These are phyloP conservation scores for Drepana falcataria DNA, from an alignment of 2,888 invertebrate genomes.

Conservation along the genomic window DNA sequence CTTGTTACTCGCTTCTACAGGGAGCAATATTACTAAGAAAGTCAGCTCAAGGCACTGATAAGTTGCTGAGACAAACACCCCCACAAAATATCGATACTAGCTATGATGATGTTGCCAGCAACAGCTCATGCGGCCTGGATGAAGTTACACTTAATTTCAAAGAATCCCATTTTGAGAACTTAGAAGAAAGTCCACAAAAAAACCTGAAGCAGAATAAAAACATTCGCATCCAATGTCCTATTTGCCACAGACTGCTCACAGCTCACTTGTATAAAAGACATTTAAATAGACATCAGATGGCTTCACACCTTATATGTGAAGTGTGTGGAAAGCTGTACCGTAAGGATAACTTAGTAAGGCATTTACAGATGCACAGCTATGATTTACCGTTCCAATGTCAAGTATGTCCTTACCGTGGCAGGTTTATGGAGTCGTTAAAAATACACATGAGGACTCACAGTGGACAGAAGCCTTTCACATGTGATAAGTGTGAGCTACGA, in stretches of 20 bases:
- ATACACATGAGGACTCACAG: constrained; percentile 52
- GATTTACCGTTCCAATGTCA: constrained; percentile 49
- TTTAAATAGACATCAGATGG: constrained; percentile 29
- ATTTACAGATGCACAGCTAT: constrained; percentile 42
- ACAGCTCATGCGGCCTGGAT: constrained; percentile 7
- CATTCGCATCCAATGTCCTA: constrained; percentile 23
- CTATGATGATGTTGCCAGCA: constrained; percentile 1
- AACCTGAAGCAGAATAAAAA: constrained; percentile 24
- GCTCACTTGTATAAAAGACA: constrained; percentile 37
- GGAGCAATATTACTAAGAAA: constrained; percentile 43
- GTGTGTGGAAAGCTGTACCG: constrained; percentile 51
- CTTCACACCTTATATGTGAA: constrained; percentile 46
- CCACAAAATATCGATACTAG: constrained; percentile 5
- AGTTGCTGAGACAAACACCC: constrained; percentile 20
- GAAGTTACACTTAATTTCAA: constrained; percentile 23
- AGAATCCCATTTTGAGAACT: constrained; percentile 11
- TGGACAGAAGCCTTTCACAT: constrained; percentile 49
- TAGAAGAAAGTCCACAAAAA: constrained; percentile 20
- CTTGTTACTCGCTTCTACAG: constrained; percentile 36
- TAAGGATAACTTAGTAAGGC: constrained; percentile 48
- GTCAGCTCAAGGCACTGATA: constrained; percentile 39
- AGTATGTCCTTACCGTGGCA: constrained; percentile 47
- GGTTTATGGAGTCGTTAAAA: constrained; percentile 46
- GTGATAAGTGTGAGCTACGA: constrained; percentile 42
- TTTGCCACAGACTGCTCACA: constrained; percentile 30